Evolutionary conservation across 2,888 invertebrate species (phyloP), one percentile per base, ranked within the genome.

Genomic region (Ectropis crepuscularia): DNA sequence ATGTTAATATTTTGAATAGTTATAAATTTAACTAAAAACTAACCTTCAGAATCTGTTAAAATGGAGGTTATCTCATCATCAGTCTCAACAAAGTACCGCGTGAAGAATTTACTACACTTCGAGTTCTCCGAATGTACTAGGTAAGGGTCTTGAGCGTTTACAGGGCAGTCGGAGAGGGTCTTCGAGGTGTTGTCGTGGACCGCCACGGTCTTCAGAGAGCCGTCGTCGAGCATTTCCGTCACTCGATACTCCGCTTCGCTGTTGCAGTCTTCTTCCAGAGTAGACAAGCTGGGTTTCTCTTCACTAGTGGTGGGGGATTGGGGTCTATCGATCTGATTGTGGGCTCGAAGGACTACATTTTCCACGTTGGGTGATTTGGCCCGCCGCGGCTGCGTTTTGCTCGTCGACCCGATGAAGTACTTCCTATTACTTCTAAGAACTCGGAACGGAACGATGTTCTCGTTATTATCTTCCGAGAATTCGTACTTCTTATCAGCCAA

Each of bases 401-500:
- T 86, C 1, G 87, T 81, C 2, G 87, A 84, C 0, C 92, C 92
- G 28, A 91, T 93, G 67, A 86, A 93, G 74, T 93, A 93, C 71
- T 92, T 93, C 74, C 92, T 87, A 77, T 93, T 93, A 74, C 93
- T 93, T 69, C 95, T 86, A 70, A 95, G 81, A n/a, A 94, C 94
- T 77, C 95, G 93, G 79, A 95, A 95, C 48, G 95, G 95, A 45
- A 95, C 94, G 54, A 95, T 95, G 76, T 95, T 95, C 75, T 95
- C 95, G 76, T 94, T 94, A 76, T 93, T 93, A 60, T 97, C 97
- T 75, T 97, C 97, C 0, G 96, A 96, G 80, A 98, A 98, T 80
- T 98, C 98, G 81, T 98, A 98, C 82, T 97, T 98, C 83, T 98
- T 98, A 78, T 98, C 98, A 0, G 98, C 98, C 57, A 98, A 87